Percentiles rank a stretch among this genome's conserved stretches.
phyloP scores from a whole-genome alignment of 2,797 vertebrate genomes.

The Sciurus vulgaris region DNA sequence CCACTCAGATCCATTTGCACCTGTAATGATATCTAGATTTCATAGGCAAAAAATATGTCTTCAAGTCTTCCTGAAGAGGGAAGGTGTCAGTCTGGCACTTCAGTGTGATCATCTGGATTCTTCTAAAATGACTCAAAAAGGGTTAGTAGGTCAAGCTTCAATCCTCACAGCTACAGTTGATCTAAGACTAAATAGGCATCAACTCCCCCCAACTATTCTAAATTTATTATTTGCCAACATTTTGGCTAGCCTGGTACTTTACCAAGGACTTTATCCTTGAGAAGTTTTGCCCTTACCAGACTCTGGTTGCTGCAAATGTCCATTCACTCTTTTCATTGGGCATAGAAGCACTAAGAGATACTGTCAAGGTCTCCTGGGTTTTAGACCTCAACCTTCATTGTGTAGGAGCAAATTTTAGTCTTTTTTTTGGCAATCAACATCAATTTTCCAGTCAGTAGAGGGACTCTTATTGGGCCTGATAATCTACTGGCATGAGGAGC shows the following conservation, averaged over 20 bases:
- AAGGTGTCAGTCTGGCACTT: neutral
- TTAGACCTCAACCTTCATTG: neutral
- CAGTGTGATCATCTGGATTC: neutral
- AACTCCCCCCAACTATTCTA: neutral
- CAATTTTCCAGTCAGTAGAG: neutral
- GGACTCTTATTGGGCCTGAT: neutral
- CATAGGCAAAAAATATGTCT: neutral
- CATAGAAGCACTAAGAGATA: neutral
- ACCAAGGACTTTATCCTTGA: neutral
- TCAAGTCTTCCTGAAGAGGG: neutral
- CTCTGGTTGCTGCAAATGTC: neutral
- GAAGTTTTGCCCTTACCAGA: neutral
- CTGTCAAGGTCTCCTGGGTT: too few relatives aligned
- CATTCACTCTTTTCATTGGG: neutral
- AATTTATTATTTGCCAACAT: neutral
- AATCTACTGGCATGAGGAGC: neutral
- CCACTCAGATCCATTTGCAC: neutral
- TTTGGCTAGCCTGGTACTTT: neutral
- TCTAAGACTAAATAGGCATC: neutral
- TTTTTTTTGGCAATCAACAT: neutral
- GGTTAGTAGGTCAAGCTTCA: neutral
- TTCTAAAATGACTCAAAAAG: neutral
- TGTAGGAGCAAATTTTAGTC: neutral
- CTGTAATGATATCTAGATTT: neutral
- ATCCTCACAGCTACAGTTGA: neutral